Conservation (phyloP, 1,140 invertebrate genomes). For the Drosophila fuyamai region DNA sequence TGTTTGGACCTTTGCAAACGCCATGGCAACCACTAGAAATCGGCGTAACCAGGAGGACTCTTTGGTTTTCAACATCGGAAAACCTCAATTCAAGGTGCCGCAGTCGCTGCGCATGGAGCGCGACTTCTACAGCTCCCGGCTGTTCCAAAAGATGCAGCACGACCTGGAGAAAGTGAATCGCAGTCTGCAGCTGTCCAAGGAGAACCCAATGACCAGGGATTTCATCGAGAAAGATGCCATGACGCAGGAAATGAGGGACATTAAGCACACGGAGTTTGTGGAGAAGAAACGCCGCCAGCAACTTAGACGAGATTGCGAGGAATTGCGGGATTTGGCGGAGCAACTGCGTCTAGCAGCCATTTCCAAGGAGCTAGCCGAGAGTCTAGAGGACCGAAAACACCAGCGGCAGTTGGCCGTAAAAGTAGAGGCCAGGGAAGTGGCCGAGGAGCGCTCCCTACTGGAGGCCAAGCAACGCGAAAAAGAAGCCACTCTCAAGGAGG, state of each 20-base stretch:
- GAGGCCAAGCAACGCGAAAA: slow-evolving; percentile 16
- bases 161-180: slow-evolving; percentile 14
- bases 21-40: slow-evolving; percentile 20
- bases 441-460: slow-evolving; percentile 19
- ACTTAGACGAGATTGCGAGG: slow-evolving; percentile 52
- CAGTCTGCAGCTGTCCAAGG: slow-evolving; percentile 18
- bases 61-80: slow-evolving; percentile 7
- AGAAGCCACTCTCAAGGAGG: slow-evolving; percentile 35
- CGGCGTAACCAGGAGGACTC: background rate
- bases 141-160: slow-evolving; percentile 10
- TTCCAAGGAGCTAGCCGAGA: slow-evolving; percentile 58
- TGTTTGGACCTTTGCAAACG: background rate
- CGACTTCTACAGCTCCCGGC: background rate
- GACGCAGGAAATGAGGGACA: slow-evolving; percentile 44
- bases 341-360: slow-evolving; percentile 62
- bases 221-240: slow-evolving; percentile 17
- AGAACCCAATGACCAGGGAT: slow-evolving; percentile 19
- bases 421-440: slow-evolving; percentile 27
- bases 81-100: slow-evolving; percentile 2
- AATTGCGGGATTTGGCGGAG: slow-evolving; percentile 51
- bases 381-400: slow-evolving; percentile 11
- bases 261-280: slow-evolving; percentile 52
- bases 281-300: slow-evolving; percentile 60
- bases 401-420: slow-evolving; percentile 16
- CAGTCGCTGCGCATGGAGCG: background rate